A percentile compares a stretch with the other conserved stretches of the same genome.
Conservation (phyloP, 2,888 invertebrate species). For the Cerastoderma edule region DNA sequence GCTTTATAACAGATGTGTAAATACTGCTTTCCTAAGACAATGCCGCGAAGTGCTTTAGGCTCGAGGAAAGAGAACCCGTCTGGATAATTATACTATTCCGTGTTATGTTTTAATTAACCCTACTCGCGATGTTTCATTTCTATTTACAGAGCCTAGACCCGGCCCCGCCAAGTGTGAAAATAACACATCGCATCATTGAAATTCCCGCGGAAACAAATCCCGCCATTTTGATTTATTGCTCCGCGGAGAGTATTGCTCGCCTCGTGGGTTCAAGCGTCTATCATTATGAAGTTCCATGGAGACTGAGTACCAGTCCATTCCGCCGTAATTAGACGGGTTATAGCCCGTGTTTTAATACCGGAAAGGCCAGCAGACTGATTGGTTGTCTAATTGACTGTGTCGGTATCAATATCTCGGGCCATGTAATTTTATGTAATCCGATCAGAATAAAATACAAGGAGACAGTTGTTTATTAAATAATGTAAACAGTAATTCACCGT, state of each 20-base stretch:
- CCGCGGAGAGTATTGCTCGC: conserved; percentile 40
- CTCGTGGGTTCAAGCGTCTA: conserved; percentile 14
- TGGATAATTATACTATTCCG: conserved; percentile 20
- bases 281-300: conserved; percentile 24
- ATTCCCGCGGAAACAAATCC: conserved; percentile 39
- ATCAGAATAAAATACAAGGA: conserved; percentile 37
- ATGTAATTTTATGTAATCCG: conserved; percentile 51
- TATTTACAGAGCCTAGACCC: conserved; percentile 27
- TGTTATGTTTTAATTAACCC: conserved; percentile 27
- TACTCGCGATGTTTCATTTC: conserved; percentile 28
- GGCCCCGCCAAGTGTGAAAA: conserved; percentile 36
- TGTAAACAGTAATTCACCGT: conserved; percentile 50
- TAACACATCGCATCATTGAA: conserved; percentile 39
- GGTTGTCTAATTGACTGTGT: conserved; percentile 52
- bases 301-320: conserved; percentile 12
- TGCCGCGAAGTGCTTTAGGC: too few relatives aligned
- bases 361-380: conserved; percentile 57
- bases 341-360: conserved; percentile 24
- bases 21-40: too few relatives aligned
- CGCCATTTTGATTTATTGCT: conserved; percentile 51
- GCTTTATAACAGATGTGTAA: too few relatives aligned
- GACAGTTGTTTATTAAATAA: conserved; percentile 47
- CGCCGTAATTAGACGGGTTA: conserved; percentile 49
- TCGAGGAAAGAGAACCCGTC: conserved; percentile 19
- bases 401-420: conserved; percentile 51